Conservation (phyloP, 2,113 vertebrate species). For the Psophia crepitans region DNA sequence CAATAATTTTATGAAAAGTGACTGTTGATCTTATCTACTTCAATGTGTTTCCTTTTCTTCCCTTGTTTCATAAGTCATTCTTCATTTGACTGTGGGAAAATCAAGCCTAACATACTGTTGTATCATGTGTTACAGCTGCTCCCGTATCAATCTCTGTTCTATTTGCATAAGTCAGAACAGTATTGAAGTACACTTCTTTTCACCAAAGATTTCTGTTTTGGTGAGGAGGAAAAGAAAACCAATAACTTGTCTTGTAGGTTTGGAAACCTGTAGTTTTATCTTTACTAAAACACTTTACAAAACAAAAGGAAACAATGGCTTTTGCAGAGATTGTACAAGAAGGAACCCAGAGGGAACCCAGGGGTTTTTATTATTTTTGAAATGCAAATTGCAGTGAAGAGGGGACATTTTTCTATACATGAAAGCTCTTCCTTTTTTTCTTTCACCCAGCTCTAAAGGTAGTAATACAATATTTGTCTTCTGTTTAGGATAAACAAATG, state of each 20-base stretch:
- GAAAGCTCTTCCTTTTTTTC: not conserved
- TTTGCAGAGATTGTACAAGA: not conserved
- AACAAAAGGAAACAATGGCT: not conserved
- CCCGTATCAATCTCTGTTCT: not conserved
- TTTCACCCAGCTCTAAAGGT: not conserved
- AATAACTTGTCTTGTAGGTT: not conserved
- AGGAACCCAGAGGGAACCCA: not conserved
- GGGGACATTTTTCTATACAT: not conserved
- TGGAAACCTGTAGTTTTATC: not conserved
- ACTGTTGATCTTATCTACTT: not conserved
- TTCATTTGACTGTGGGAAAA: not conserved
- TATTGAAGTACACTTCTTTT: not conserved
- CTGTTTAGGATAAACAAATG: not conserved
- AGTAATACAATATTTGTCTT: not conserved
- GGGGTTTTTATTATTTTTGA: not conserved
- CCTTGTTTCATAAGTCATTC: not conserved
- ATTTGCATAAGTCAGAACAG: not conserved
- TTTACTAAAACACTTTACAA: constrained; percentile 1
- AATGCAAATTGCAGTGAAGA: constrained; percentile 22
- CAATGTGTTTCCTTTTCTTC: not conserved
- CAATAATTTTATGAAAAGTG: not conserved
- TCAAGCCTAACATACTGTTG: not conserved
- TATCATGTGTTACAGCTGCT: not conserved
- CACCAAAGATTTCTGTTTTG: not conserved
- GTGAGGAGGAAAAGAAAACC: not conserved